Evolutionary conservation across 2,888 invertebrate species (phyloP).

Genomic region (Athalia cordata): DNA sequence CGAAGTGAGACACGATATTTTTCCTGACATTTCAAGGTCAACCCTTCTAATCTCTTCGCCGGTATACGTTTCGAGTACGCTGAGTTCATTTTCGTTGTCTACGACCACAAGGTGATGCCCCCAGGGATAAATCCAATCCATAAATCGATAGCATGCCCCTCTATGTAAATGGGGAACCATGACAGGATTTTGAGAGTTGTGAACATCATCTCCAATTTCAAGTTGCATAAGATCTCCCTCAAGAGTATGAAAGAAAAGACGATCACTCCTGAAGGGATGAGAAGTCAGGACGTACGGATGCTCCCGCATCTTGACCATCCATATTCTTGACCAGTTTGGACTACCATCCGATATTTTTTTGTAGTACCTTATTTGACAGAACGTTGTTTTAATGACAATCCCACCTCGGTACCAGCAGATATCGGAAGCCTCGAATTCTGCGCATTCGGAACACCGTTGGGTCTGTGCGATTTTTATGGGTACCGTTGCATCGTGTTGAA

Average conservation of each 20-base stretch:
- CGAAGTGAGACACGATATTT: conserved; percentile 55
- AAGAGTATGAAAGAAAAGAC: conserved; percentile 61
- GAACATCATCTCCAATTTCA: conserved; percentile 48
- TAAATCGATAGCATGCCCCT: conserved; percentile 57
- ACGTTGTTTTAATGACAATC: conserved; percentile 65
- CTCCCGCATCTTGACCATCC: conserved; percentile 56
- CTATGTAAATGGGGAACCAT: conserved; percentile 32
- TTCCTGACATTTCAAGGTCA: conserved; percentile 55
- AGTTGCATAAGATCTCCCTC: conserved; percentile 65
- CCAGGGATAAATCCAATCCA: conserved; percentile 66
- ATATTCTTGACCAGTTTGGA: conserved; percentile 58
- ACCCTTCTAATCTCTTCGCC: conserved; percentile 57
- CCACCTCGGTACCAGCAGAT: conserved; percentile 65
- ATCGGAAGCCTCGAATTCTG: conserved; percentile 57
- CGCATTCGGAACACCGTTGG: conserved; percentile 58
- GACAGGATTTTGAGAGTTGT: background rate
- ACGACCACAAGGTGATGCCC: conserved; percentile 61
- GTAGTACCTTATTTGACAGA: conserved; percentile 66
- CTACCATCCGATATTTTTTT: conserved; percentile 48
- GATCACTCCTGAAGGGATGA: conserved; percentile 56
- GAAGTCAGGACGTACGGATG: conserved; percentile 58
- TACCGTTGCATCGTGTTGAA: conserved; percentile 58
- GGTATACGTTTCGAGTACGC: conserved; percentile 57
- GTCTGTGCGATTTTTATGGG: conserved; percentile 59
- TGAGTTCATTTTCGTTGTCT: conserved; percentile 55